A percentile compares a stretch with the other conserved stretches of the same genome.
Conservation (phyloP, 64 coral and sea anemone genomes). For the Pachyseris speciosa region DNA sequence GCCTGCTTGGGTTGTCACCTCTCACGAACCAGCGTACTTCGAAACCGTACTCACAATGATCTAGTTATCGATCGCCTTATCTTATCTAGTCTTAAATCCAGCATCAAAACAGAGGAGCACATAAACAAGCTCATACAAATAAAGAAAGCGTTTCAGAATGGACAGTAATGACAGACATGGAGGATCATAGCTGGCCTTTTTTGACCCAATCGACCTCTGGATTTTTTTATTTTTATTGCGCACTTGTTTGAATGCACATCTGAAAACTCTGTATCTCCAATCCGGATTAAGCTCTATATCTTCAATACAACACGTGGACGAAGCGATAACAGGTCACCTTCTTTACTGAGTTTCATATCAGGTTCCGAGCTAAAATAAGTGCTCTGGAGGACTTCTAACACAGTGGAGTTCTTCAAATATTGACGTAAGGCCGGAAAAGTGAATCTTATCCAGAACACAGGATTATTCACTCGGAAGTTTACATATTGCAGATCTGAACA, state of each 20-base stretch:
- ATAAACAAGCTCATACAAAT: neutral
- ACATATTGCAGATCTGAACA: too few relatives aligned
- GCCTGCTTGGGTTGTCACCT: neutral
- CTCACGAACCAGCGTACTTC: neutral
- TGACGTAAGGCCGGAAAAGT: too few relatives aligned
- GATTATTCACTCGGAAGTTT: too few relatives aligned
- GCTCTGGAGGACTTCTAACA: neutral
- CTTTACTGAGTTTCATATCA: neutral
- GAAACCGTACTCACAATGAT: neutral
- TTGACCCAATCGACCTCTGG: neutral
- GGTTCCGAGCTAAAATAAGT: neutral
- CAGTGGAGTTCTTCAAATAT: neutral
- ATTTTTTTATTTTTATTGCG: neutral
- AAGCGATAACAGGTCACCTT: neutral
- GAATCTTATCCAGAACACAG: too few relatives aligned
- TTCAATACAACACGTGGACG: neutral
- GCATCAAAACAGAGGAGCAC: neutral
- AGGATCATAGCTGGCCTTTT: neutral
- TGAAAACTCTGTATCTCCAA: neutral
- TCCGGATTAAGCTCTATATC: neutral
- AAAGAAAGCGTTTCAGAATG: neutral
- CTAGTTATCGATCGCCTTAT: conserved; percentile 36
- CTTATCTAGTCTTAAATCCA: conserved; percentile 8
- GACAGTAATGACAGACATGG: conserved; percentile 28
- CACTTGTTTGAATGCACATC: too few relatives aligned